A percentile compares a stretch with the other conserved stretches of the same genome.
phyloP scores from a whole-genome alignment of 2,888 invertebrate genomes.

The Teleogryllus oceanicus region DNA sequence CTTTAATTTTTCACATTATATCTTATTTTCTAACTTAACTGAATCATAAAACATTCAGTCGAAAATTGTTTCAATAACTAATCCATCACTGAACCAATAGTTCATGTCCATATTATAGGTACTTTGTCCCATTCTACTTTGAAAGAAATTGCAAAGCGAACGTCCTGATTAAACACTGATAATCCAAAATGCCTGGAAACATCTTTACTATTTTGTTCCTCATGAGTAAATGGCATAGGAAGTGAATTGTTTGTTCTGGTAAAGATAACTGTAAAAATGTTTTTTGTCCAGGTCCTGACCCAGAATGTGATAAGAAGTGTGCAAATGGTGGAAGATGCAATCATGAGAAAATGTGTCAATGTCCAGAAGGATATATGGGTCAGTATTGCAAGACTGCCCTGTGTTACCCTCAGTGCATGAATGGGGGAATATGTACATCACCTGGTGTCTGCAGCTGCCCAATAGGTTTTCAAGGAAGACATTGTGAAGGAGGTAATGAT shows the following conservation, averaged over 20 bases:
- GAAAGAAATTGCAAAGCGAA: not conserved
- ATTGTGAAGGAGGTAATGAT: constrained; percentile 80
- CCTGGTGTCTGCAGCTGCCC: constrained; percentile 86
- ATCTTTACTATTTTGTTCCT: not conserved
- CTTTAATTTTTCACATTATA: not conserved
- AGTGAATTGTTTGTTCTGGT: too few species aligned
- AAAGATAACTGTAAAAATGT: not conserved
- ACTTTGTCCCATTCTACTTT: not conserved
- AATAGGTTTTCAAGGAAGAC: constrained; percentile 83
- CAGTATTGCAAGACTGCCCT: constrained; percentile 84
- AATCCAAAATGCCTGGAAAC: not conserved
- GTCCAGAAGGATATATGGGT: constrained; percentile 87
- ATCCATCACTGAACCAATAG: not conserved
- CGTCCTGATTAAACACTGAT: not conserved
- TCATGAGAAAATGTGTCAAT: constrained; percentile 78
- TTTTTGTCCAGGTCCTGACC: constrained; percentile 68
- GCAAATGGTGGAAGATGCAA: constrained; percentile 83
- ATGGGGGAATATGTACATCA: constrained; percentile 86
- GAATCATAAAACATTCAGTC: not conserved
- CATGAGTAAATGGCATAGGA: not conserved
- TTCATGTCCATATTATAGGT: too few species aligned
- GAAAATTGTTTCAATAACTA: not conserved
- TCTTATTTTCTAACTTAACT: not conserved
- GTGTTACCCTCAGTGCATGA: constrained; percentile 90
- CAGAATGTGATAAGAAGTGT: constrained; percentile 83